Percentiles rank a stretch among this genome's conserved stretches.
phyloP scores from a whole-genome alignment of 2,888 invertebrate species.

The Drosophila hawaiiensis region DNA sequence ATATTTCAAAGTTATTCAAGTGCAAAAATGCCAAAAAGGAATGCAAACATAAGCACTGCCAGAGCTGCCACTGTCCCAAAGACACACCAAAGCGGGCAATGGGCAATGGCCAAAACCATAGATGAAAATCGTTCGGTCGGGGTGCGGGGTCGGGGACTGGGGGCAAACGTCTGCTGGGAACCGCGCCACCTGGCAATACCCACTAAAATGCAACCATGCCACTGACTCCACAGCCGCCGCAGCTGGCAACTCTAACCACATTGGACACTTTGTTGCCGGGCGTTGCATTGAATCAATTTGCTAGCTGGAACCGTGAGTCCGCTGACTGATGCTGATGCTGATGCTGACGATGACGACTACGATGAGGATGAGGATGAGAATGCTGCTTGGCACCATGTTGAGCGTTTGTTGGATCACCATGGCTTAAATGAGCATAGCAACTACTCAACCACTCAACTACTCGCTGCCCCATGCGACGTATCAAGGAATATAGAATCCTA shows the following conservation, averaged over 20 bases:
- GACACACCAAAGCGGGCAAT: slow-evolving; percentile 38
- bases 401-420: slow-evolving; percentile 9
- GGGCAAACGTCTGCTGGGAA: slow-evolving; percentile 56
- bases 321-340: slow-evolving; percentile 53
- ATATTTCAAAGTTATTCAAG: slow-evolving; percentile 84
- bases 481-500: not conserved
- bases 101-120: slow-evolving; percentile 24
- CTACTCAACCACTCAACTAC: slow-evolving; percentile 12
- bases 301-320: slow-evolving; percentile 45
- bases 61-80: slow-evolving; percentile 51
- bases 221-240: slow-evolving; percentile 18
- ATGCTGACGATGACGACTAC: slow-evolving; percentile 32
- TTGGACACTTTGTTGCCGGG: slow-evolving; percentile 60
- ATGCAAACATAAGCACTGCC: slow-evolving; percentile 80
- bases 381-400: slow-evolving; percentile 6
- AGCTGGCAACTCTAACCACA: slow-evolving; percentile 46
- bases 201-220: slow-evolving; percentile 47
- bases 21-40: slow-evolving; percentile 83
- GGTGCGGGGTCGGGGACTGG: not conserved
- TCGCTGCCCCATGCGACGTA: slow-evolving; percentile 10
- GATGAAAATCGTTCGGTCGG: slow-evolving; percentile 17
- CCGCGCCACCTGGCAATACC: slow-evolving; percentile 62
- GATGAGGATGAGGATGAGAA: not conserved
- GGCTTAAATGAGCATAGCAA: slow-evolving; percentile 27
- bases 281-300: slow-evolving; percentile 65